phyloP scores from a whole-genome alignment of 2,888 invertebrate species.

The Drosophila algonquin region DNA sequence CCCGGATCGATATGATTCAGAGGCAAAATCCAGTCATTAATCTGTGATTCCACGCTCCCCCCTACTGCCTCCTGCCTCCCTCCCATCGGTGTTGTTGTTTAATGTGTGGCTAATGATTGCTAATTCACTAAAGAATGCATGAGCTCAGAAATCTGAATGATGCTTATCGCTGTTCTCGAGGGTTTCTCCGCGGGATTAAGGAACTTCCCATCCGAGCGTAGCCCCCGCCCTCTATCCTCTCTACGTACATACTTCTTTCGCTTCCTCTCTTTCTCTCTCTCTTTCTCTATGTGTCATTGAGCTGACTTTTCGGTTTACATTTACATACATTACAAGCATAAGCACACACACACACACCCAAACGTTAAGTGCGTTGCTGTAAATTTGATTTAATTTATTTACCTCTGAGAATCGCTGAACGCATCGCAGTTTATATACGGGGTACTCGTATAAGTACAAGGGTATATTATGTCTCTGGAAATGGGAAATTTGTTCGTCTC shows the following conservation, averaged over 20 bases:
- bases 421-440: background rate
- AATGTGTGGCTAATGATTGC: background rate
- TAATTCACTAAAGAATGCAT: background rate
- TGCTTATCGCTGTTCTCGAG: background rate
- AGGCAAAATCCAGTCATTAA: background rate
- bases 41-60: background rate
- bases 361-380: constrained; percentile 27
- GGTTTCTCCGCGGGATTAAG: background rate
- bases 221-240: too few relatives aligned
- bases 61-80: background rate
- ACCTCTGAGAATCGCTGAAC: background rate
- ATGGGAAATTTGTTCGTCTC: too few relatives aligned
- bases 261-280: constrained; percentile 1
- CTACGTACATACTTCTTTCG: background rate
- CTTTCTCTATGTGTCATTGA: too few relatives aligned
- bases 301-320: constrained; percentile 27
- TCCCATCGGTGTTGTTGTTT: background rate
- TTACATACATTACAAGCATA: background rate
- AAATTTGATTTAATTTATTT: constrained; percentile 46
- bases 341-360: background rate
- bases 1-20: background rate
- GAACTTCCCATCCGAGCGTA: background rate
- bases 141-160: background rate
- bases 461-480: background rate
- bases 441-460: background rate